Evolutionary conservation across 1,140 invertebrate species (phyloP).

Genomic region (Drosophila pseudoobscura): DNA sequence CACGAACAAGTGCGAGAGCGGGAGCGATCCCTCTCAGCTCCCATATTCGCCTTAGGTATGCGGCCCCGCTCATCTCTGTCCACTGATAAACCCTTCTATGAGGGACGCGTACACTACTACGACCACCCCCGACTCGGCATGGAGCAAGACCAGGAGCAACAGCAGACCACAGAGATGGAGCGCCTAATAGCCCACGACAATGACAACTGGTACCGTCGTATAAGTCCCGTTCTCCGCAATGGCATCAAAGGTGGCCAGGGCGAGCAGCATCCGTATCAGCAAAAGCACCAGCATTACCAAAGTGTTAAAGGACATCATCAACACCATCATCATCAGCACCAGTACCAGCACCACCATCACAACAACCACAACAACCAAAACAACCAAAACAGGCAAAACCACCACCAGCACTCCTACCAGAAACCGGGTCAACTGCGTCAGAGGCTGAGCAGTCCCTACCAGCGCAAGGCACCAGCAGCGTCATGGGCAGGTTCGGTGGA

Average conservation of each 20-base stretch:
- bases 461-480: conserved; percentile 32
- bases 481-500: not conserved
- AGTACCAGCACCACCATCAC: conserved; percentile 27
- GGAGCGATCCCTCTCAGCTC: conserved; percentile 37
- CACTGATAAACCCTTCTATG: conserved; percentile 64
- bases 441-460: conserved; percentile 46
- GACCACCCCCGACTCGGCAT: conserved; percentile 30
- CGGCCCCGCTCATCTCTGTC: conserved; percentile 14
- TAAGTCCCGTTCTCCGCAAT: conserved; percentile 70
- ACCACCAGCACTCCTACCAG: conserved; percentile 28
- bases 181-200: conserved; percentile 67
- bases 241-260: conserved; percentile 52
- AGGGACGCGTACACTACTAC: conserved; percentile 76
- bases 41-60: conserved; percentile 56
- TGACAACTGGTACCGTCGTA: conserved; percentile 68
- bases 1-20: conserved; percentile 20
- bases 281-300: conserved; percentile 21
- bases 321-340: conserved; percentile 19
- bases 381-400: conserved; percentile 24
- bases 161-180: conserved; percentile 54
- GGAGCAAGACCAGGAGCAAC: conserved; percentile 16
- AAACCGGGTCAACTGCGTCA: conserved; percentile 9
- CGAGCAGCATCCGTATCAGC: conserved; percentile 23
- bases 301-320: conserved; percentile 7
- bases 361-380: conserved; percentile 18